Evolutionary conservation across 2,113 vertebrate genomes (phyloP), one percentile per base, ranked within the genome.

Genomic region (Lagopus leucura): DNA sequence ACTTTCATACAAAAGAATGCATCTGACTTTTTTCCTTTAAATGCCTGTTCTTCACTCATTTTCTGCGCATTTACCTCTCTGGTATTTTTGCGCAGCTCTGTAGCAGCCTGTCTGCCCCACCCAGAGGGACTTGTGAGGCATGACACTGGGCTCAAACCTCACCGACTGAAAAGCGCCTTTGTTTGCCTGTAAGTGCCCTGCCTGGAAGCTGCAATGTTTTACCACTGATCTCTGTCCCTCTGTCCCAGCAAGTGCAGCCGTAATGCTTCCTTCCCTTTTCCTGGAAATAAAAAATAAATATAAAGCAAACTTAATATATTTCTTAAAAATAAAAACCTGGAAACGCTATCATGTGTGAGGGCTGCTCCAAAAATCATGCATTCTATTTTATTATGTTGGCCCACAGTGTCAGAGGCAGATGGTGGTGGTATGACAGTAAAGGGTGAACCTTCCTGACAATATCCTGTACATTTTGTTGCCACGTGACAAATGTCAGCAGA

Each of bases 71-170:
- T 64, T 24, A 76, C 7, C 17, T 64, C 48, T 45, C 34, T 16
- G 28, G 10, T 40, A 28, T n/a, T 32, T 14, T 58, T 17, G 34
- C 5, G 18, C 3, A 4, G 8, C 13, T 78, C 69, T 86, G 42
- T 61, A 81, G 60, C 79, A 71, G 64, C 22, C 36, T 86, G 65
- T 67, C 82, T 92, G 75, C 82, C 88, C 75, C 89, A 89, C 65
- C 92, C 91, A 17, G 89, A 90, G 85, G 91, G 82, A n/a, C 48
- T 91, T 61, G 34, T 0, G 60, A 88, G 67, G 57, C 64, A 52
- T 15, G 69, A 91, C 87, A 75, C 57, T 34, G 82, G 47, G 47
- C 76, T 94, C 75, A 79, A 88, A 2, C 0, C 11, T 34, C 40
- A 16, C 30, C 79, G 52, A 28, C 34, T 90, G 93, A 94, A 94